Conservation (phyloP, 2,113 vertebrate genomes). For the Spermophilus dauricus region DNA sequence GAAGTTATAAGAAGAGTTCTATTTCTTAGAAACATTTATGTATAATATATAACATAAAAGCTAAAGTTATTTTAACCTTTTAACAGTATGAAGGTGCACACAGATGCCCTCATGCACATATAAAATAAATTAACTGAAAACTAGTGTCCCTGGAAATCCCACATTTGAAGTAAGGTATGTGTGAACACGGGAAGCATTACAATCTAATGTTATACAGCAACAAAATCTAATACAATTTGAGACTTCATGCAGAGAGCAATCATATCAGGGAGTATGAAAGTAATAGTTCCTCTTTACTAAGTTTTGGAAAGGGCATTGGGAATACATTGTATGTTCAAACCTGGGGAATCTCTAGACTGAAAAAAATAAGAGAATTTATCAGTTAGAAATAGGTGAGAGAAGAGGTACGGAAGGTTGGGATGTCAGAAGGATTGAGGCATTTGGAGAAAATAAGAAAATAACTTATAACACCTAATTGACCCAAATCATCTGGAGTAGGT, state of each 20-base stretch:
- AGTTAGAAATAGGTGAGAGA: conserved; percentile 42
- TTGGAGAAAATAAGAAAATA: conserved; percentile 76
- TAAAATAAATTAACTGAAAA: conserved; percentile 53
- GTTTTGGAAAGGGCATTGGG: conserved; percentile 31
- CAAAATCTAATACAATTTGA: conserved; percentile 69
- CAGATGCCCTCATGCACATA: not conserved
- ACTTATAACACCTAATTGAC: conserved; percentile 68
- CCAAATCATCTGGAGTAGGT: conserved; percentile 60
- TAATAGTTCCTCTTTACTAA: conserved; percentile 70
- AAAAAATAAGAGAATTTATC: conserved; percentile 21
- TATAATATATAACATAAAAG: not conserved
- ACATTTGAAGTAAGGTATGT: conserved; percentile 61
- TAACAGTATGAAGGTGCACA: not conserved
- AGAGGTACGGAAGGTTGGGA: not conserved
- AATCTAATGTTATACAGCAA: conserved; percentile 56
- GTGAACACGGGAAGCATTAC: conserved; percentile 37
- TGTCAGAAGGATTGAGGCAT: conserved; percentile 56
- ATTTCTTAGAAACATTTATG: not conserved
- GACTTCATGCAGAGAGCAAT: conserved; percentile 75
- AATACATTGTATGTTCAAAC: conserved; percentile 21
- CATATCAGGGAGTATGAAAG: conserved; percentile 62
- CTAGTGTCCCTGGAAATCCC: conserved; percentile 45
- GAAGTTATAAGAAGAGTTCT: not conserved
- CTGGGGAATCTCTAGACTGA: not conserved
- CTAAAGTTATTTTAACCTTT: conserved; percentile 7